A percentile compares a stretch with the other conserved stretches of the same genome.
These are phyloP conservation scores for Salmo trutta DNA, from an alignment of 2,797 vertebrate species.

Conservation along the genomic window DNA sequence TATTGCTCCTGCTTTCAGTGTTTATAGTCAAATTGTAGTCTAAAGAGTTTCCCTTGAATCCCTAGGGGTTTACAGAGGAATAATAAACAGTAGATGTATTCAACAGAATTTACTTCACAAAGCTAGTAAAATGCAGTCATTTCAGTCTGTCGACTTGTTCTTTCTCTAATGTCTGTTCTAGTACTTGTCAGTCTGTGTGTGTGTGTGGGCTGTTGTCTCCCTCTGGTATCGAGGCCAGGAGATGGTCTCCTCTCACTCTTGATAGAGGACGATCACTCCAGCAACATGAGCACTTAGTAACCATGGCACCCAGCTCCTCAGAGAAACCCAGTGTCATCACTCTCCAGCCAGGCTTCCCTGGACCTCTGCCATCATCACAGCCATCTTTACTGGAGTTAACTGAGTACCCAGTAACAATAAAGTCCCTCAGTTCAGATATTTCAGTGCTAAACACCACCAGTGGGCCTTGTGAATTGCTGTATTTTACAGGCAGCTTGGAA, in stretches of 20 bases:
- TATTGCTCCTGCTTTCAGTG: neutral
- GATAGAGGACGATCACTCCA: conserved; percentile 26
- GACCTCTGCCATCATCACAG: neutral
- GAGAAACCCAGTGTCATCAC: conserved; percentile 1
- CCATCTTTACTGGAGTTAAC: neutral
- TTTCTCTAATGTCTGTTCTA: neutral
- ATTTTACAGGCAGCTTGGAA: neutral
- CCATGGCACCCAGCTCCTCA: conserved; percentile 27
- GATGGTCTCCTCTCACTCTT: conserved; percentile 5
- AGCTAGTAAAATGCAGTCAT: neutral
- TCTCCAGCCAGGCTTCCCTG: neutral
- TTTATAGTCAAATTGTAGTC: neutral
- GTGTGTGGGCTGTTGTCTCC: neutral
- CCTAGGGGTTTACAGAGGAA: neutral
- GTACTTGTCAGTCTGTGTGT: neutral
- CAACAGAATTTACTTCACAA: neutral
- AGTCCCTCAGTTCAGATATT: neutral
- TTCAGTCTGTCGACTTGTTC: neutral
- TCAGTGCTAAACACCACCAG: neutral
- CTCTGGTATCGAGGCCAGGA: neutral
- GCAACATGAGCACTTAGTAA: conserved; percentile 31
- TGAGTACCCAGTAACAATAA: neutral
- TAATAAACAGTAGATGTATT: neutral
- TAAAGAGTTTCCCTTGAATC: neutral
- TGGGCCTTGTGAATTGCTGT: neutral